A percentile compares a stretch with the other conserved stretches of the same genome.
phyloP scores from a whole-genome alignment of 64 coral and sea anemone genomes.

The Catalaphyllia jardinei region DNA sequence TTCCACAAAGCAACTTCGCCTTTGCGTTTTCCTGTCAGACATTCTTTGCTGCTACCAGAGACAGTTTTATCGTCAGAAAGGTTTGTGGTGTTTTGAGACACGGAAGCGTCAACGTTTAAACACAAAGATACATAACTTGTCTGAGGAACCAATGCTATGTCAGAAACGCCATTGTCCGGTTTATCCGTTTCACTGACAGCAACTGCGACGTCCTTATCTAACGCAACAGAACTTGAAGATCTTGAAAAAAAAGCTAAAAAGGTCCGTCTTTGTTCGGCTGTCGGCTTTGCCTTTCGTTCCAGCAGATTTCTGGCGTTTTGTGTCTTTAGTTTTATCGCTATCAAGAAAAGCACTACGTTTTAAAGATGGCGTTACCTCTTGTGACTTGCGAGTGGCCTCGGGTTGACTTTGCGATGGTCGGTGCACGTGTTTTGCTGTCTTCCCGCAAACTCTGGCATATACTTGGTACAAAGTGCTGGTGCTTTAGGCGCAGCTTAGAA shows the following conservation, averaged over 20 bases:
- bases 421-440: slow-evolving; percentile 70
- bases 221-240: background rate
- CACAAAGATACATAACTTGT: no score
- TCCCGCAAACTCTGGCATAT: slow-evolving; percentile 93
- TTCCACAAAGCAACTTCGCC: slow-evolving; percentile 74
- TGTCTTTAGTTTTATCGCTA: slow-evolving; percentile 22
- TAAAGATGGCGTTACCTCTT: slow-evolving; percentile 2
- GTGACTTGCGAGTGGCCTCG: background rate
- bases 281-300: slow-evolving; percentile 1
- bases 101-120: background rate
- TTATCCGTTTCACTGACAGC: background rate
- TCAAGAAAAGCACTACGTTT: slow-evolving; percentile 42
- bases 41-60: background rate
- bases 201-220: background rate
- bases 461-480: slow-evolving; percentile 76
- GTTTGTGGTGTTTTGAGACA: background rate
- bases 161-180: background rate
- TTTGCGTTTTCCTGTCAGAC: slow-evolving; percentile 35
- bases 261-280: background rate
- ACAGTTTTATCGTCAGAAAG: background rate
- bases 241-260: slow-evolving; percentile 20
- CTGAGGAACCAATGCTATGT: background rate
- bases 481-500: slow-evolving; percentile 55
- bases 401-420: slow-evolving; percentile 1
- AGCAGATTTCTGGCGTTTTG: slow-evolving; percentile 46